Conservation (phyloP, 2,888 invertebrate species). For the Tribolium freemani region DNA sequence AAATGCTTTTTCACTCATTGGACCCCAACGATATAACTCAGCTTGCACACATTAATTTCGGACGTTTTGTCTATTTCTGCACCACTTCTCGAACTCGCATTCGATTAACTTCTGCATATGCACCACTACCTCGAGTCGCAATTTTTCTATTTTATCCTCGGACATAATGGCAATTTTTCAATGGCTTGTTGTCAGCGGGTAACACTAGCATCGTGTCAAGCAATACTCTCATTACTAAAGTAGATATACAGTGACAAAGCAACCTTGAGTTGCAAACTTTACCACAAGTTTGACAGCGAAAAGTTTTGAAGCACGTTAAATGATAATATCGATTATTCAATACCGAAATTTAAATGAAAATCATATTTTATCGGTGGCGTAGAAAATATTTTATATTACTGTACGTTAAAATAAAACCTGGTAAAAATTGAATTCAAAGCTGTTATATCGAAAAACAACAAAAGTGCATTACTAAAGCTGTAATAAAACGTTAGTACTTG, state of each 20-base stretch:
- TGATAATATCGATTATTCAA: not conserved
- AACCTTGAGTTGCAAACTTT: not conserved
- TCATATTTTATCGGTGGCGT: not conserved
- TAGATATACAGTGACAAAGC: not conserved
- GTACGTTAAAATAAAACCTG: conserved; percentile 4
- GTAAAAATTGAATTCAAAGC: conserved; percentile 20
- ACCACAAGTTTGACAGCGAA: not conserved
- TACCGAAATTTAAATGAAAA: not conserved
- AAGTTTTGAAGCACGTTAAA: not conserved
- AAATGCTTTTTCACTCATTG: conserved; percentile 39
- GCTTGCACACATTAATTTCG: conserved; percentile 36
- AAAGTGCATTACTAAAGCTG: conserved; percentile 20
- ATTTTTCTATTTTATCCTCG: not conserved
- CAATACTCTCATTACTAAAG: not conserved
- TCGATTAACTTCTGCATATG: conserved; percentile 18
- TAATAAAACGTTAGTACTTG: conserved; percentile 6
- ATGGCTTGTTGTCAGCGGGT: not conserved
- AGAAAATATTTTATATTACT: conserved; percentile 1
- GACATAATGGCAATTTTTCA: not conserved
- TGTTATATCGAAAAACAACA: conserved; percentile 22
- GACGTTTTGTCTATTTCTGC: conserved; percentile 30
- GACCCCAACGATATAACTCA: conserved; percentile 28
- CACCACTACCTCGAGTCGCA: not conserved
- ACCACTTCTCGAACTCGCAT: conserved; percentile 19
- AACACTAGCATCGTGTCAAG: not conserved